Conservation (phyloP, 2,113 vertebrate species). For the Globicephala melas region DNA sequence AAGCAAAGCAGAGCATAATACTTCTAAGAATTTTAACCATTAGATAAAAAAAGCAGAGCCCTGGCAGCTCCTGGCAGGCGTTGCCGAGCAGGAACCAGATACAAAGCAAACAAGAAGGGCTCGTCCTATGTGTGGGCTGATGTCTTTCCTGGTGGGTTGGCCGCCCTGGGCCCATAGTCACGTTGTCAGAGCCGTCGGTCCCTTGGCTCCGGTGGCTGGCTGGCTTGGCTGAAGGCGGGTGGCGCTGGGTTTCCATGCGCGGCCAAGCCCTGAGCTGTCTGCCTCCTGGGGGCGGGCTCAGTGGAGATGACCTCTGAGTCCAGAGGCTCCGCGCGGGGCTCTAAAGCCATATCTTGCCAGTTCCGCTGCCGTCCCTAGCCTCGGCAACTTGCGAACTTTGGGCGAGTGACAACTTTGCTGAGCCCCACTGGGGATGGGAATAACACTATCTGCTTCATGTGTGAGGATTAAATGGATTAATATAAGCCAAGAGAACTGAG, state of each 20-base stretch:
- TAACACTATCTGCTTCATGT: rapidly evolving
- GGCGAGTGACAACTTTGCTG: neutral
- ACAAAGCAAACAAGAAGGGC: slow-evolving; percentile 76
- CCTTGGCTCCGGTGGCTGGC: neutral
- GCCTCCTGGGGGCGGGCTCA: neutral
- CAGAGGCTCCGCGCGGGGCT: rapidly evolving
- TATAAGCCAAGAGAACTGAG: rapidly evolving
- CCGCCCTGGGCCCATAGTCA: neutral
- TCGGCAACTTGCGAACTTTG: neutral
- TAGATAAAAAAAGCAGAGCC: slow-evolving; percentile 70
- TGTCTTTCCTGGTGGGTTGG: slow-evolving; percentile 1
- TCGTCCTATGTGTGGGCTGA: neutral
- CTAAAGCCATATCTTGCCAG: rapidly evolving
- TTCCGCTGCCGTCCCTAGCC: neutral
- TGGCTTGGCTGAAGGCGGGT: neutral
- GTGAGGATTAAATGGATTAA: neutral
- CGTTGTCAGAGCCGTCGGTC: rapidly evolving
- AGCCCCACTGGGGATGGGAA: neutral
- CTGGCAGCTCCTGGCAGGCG: slow-evolving; percentile 66
- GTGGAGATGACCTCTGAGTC: rapidly evolving
- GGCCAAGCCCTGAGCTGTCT: neutral
- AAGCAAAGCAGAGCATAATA: slow-evolving; percentile 82
- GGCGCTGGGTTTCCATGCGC: rapidly evolving
- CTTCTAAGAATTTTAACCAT: slow-evolving; percentile 79
- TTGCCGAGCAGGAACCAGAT: slow-evolving; percentile 67